Conservation (phyloP, 1,140 invertebrate genomes). For the Philotrypesis tridentata region DNA sequence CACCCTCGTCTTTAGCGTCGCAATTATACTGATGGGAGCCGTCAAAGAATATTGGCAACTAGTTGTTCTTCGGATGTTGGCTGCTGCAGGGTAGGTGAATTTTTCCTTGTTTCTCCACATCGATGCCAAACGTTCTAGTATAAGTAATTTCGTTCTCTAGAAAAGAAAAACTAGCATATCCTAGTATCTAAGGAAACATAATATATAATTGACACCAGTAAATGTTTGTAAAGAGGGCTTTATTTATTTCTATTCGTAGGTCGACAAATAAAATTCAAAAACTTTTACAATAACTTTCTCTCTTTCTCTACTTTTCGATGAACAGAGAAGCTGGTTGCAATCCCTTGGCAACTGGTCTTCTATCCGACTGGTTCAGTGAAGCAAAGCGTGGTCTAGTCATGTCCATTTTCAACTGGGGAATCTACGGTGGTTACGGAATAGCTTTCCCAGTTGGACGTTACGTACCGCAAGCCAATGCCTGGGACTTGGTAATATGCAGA, state of each 20-base stretch:
- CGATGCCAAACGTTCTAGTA: too few relatives aligned
- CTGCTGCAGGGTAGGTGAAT: constrained; percentile 85
- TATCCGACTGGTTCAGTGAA: constrained; percentile 90
- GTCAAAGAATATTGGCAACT: constrained; percentile 94
- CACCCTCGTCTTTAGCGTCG: constrained; percentile 86
- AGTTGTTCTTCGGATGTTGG: constrained; percentile 87
- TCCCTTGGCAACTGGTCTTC: constrained; percentile 87
- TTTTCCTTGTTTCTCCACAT: background rate
- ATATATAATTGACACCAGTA: too few relatives aligned
- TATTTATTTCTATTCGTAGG: too few relatives aligned
- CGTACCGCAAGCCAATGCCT: constrained; percentile 85
- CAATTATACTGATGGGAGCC: constrained; percentile 87
- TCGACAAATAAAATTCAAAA: too few relatives aligned
- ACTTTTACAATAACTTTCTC: too few relatives aligned
- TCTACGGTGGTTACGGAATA: constrained; percentile 94
- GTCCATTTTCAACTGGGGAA: constrained; percentile 96
- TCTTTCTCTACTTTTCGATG: constrained; percentile 12
- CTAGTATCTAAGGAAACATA: too few relatives aligned
- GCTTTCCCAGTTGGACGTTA: constrained; percentile 94
- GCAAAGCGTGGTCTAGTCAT: constrained; percentile 89
- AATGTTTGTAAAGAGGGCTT: too few relatives aligned
- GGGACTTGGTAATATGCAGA: constrained; percentile 82
- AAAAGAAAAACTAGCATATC: too few relatives aligned
- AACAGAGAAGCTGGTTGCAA: constrained; percentile 90
- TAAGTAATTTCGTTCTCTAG: too few relatives aligned